Evolutionary conservation across 2,888 invertebrate species (phyloP).

Genomic region (Caenorhabditis macrosperma): DNA sequence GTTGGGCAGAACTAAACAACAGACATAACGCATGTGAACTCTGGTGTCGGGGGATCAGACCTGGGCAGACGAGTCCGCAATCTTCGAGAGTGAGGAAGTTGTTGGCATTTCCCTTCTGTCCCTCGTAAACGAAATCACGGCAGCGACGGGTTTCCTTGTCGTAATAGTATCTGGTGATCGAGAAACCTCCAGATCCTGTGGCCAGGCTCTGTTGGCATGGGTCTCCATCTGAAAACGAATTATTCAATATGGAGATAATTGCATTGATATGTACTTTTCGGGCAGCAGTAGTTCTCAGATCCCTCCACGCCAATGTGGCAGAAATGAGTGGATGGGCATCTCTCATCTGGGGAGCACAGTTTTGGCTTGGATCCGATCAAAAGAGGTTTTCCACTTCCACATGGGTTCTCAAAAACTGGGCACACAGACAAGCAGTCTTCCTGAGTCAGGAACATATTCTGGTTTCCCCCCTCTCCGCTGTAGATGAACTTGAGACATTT

Average conservation of each 20-base stretch:
- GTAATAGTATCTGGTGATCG: constrained; percentile 74
- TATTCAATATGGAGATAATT: neutral
- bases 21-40: neutral
- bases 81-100: constrained; percentile 77
- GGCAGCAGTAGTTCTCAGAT: constrained; percentile 77
- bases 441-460: constrained; percentile 78
- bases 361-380: constrained; percentile 69
- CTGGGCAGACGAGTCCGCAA: constrained; percentile 78
- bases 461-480: constrained; percentile 78
- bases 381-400: constrained; percentile 70
- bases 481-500: constrained; percentile 77
- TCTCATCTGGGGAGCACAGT: constrained; percentile 59
- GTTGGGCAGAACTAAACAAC: constrained; percentile 72
- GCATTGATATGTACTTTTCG: constrained; percentile 68
- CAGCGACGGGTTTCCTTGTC: constrained; percentile 73
- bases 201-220: constrained; percentile 74
- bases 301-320: constrained; percentile 77
- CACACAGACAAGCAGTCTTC: constrained; percentile 76
- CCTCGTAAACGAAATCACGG: constrained; percentile 71
- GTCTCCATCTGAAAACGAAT: constrained; percentile 73
- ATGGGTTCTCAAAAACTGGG: constrained; percentile 77
- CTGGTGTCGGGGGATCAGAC: constrained; percentile 35
- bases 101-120: constrained; percentile 78
- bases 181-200: constrained; percentile 70
- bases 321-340: constrained; percentile 79